Conservation (phyloP, 2,888 invertebrate genomes). For the Muscina levida region DNA sequence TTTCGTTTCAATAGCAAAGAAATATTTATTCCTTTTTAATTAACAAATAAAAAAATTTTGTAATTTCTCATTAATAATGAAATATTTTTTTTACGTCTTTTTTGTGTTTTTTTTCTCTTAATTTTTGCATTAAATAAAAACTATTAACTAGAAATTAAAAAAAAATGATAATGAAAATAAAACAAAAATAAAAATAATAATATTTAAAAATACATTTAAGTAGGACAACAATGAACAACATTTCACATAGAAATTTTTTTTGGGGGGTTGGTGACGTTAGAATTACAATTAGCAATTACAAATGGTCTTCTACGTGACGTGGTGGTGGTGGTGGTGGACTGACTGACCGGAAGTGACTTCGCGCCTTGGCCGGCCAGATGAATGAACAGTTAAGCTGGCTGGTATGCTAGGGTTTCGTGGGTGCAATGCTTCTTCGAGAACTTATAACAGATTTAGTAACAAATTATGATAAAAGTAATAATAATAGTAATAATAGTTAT, state of each 20-base stretch:
- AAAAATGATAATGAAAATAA: conserved; percentile 68
- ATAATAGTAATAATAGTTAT: conserved; percentile 38
- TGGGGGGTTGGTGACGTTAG: conserved; percentile 9
- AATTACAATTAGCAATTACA: conserved; percentile 44
- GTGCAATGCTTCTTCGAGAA: conserved; percentile 24
- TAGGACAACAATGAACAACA: conserved; percentile 75
- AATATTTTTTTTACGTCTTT: conserved; percentile 66
- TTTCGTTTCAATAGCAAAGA: conserved; percentile 55
- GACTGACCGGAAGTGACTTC: conserved; percentile 22
- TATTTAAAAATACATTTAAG: conserved; percentile 59
- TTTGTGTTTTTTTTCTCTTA: conserved; percentile 29
- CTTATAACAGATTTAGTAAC: conserved; percentile 58
- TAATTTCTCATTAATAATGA: conserved; percentile 73
- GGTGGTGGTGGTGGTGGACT: conserved; percentile 9
- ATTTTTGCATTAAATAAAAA: conserved; percentile 73
- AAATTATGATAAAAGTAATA: conserved; percentile 48
- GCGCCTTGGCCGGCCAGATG: neutral
- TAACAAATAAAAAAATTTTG: conserved; percentile 73
- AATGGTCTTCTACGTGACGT: conserved; percentile 43
- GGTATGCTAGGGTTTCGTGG: neutral
- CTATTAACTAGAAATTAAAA: conserved; percentile 74
- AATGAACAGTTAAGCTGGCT: conserved; percentile 33
- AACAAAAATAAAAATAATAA: conserved; percentile 63
- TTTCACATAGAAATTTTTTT: conserved; percentile 70
- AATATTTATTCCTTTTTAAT: conserved; percentile 71